Percentiles rank a stretch among this genome's conserved stretches.
Evolutionary conservation across 2,113 vertebrate genomes (phyloP).

Genomic region (Plectropomus leopardus): DNA sequence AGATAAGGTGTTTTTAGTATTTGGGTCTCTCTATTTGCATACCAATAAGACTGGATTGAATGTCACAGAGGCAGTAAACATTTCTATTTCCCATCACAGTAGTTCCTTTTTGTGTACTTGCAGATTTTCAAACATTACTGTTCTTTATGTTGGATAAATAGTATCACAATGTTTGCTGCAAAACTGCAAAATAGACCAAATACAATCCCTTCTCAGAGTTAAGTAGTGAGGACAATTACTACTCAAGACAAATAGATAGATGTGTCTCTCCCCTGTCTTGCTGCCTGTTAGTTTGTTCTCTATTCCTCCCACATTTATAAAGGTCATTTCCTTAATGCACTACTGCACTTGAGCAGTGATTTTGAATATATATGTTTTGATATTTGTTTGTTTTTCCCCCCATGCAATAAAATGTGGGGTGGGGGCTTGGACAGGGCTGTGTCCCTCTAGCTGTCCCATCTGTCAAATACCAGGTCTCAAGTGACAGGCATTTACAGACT

Average conservation of each 20-base stretch:
- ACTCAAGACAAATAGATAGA: background rate
- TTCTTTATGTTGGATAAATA: background rate
- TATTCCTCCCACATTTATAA: background rate
- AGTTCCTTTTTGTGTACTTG: background rate
- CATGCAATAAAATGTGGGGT: background rate
- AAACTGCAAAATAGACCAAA: background rate
- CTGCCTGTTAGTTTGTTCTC: constrained; percentile 9
- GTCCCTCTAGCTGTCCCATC: background rate
- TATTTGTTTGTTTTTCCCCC: background rate
- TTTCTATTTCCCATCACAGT: background rate
- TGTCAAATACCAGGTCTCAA: background rate
- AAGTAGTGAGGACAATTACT: background rate
- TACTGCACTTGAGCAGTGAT: background rate
- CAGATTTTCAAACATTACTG: background rate
- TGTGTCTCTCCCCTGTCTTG: background rate
- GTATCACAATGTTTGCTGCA: background rate
- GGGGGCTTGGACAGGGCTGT: background rate
- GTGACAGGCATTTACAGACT: background rate
- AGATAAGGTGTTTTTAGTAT: background rate
- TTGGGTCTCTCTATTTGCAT: background rate
- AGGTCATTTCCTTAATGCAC: constrained; percentile 12
- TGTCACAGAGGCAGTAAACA: background rate
- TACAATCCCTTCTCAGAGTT: constrained; percentile 3
- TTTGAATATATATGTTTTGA: background rate
- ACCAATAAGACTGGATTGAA: too few relatives aligned